Evolutionary conservation across 2,888 invertebrate genomes (phyloP).

Genomic region (Eudemis profundana): DNA sequence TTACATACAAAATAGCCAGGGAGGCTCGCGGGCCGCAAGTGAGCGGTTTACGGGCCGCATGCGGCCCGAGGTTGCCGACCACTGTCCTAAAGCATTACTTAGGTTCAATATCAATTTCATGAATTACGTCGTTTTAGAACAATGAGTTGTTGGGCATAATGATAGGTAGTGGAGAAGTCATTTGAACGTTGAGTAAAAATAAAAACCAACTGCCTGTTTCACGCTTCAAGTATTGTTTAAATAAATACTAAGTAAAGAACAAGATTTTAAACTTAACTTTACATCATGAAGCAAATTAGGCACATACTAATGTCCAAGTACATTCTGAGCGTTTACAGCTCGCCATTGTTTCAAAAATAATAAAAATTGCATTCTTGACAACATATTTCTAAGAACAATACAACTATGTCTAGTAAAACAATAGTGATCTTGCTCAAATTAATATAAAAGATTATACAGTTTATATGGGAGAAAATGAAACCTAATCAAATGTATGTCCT

Average conservation of each 20-base stretch:
- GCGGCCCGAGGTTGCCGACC: too few relatives aligned
- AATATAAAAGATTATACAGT: too few relatives aligned
- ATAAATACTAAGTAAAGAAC: neutral
- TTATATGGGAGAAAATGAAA: neutral
- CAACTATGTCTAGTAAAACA: constrained; percentile 12
- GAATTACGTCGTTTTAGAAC: too few relatives aligned
- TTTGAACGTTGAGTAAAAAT: too few relatives aligned
- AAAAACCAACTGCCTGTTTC: neutral
- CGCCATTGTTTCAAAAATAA: constrained; percentile 54
- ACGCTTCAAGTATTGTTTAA: constrained; percentile 1
- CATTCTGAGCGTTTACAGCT: constrained; percentile 26
- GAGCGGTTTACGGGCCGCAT: too few relatives aligned
- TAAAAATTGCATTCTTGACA: constrained; percentile 54
- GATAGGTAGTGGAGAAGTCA: too few relatives aligned
- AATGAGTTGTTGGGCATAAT: too few relatives aligned
- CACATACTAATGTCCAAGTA: too few relatives aligned
- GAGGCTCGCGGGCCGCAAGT: too few relatives aligned
- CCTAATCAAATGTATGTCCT: neutral
- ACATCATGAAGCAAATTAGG: constrained; percentile 36
- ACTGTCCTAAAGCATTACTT: too few relatives aligned
- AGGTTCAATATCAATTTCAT: too few relatives aligned
- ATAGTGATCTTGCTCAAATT: constrained; percentile 30
- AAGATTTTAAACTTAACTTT: constrained; percentile 9
- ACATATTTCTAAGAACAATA: constrained; percentile 53
- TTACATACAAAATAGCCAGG: too few relatives aligned